Evolutionary conservation across 2,797 vertebrate genomes (phyloP), one percentile per base, ranked within the genome.

Genomic region (Sebastes minor): DNA sequence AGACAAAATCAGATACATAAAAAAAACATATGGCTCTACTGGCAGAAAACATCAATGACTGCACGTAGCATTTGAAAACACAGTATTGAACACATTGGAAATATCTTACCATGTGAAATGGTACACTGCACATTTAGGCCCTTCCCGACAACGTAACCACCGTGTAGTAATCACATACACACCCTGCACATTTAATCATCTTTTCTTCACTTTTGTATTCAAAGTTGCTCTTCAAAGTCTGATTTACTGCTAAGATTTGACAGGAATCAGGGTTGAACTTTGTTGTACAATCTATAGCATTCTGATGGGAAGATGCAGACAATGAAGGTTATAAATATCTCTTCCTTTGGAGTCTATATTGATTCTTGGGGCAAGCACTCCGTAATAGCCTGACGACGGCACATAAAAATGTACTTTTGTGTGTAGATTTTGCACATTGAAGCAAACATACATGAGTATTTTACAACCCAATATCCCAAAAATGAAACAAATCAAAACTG

Each of bases 301-400:
- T 63, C 33, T 82, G 77, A 53, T 60, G 71, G 73, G 72, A 81
- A 86, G 76, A 14, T 77, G 71, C 49, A 74, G 55, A 85, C 53
- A n/a, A 78, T 62, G 56, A 57, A 49, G 66, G 20, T 80, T 87
- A 71, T 71, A 84, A 89, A 86, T 82, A 67, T 66, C 67, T 74
- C 33, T 57, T 62, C 12, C 11, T 30, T 49, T 42, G 60, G 70
- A 63, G 14, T 80, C 38, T 18, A 1, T 62, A 55, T 74, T 55
- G 59, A 79, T 55, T 76, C 66, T 71, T 71, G 62, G 62, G 22
- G n/a, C 64, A 46, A 33, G 71, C 22, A 27, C 27, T 76, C 53
- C 57, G 72, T 62, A 18, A 71, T 16, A 76, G 49, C 49, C 59
- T 11, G 7, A 63, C 28, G 57, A 60, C n/a, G 33, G 56, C 3